Conservation (phyloP, 2,888 invertebrate genomes). For the Tenthredo notha region DNA sequence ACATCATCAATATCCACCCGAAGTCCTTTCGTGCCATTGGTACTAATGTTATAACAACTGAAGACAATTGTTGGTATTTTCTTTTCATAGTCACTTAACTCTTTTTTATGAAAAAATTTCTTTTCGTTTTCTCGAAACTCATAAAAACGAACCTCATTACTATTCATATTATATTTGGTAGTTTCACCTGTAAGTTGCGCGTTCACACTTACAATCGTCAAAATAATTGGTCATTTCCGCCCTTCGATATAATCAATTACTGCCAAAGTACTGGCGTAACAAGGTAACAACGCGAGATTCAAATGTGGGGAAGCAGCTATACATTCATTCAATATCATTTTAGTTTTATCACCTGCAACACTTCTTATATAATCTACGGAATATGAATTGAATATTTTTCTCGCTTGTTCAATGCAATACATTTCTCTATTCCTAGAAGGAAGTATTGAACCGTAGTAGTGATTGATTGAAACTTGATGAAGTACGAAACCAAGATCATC, state of each 20-base stretch:
- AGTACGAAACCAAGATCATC: neutral
- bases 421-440: neutral
- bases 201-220: neutral
- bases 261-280: neutral
- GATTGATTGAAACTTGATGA: neutral
- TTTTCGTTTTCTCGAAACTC: neutral
- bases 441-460: neutral
- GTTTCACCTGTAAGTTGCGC: neutral
- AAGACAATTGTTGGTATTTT: neutral
- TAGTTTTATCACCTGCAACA: neutral
- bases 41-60: neutral
- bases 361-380: neutral
- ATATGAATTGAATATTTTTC: neutral
- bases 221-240: neutral
- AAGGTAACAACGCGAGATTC: neutral
- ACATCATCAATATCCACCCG: neutral
- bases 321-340: neutral
- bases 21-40: neutral
- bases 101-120: neutral
- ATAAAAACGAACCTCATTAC: conserved; percentile 3
- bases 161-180: neutral
- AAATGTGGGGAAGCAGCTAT: fast-evolving
- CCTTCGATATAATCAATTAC: neutral
- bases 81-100: neutral
- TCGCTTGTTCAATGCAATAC: neutral